phyloP scores from a whole-genome alignment of 2,888 invertebrate species.

The Lissocephala sabroskyi region DNA sequence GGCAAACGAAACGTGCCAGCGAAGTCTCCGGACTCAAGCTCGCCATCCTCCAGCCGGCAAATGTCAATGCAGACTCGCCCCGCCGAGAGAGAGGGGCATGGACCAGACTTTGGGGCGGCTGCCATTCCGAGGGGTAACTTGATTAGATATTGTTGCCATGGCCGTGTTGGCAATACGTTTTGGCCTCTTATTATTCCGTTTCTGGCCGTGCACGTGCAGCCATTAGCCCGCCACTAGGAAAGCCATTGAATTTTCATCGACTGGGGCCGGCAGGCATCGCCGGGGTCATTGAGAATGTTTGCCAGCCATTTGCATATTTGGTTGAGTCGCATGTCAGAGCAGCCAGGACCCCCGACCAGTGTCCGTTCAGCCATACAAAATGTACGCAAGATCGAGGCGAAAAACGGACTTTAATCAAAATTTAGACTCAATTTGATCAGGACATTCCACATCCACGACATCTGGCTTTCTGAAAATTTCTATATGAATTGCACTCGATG shows the following conservation, averaged over 20 bases:
- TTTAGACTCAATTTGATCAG: too few species aligned
- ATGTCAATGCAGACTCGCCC: conserved; percentile 44
- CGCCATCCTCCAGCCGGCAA: too few species aligned
- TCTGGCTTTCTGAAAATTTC: conserved; percentile 40
- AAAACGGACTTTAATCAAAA: too few species aligned
- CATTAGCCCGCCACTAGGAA: conserved; percentile 59
- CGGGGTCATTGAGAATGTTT: conserved; percentile 44
- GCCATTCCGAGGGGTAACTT: conserved; percentile 34
- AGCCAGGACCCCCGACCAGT: too few species aligned
- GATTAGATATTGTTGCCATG: conserved; percentile 53
- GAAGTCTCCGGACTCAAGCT: too few species aligned
- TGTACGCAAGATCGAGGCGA: too few species aligned
- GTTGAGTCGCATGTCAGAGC: conserved; percentile 41
- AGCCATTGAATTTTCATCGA: conserved; percentile 59
- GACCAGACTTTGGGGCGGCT: background rate
- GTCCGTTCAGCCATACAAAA: too few species aligned
- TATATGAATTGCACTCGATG: conserved; percentile 64
- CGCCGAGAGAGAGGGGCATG: background rate
- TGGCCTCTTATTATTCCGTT: too few species aligned
- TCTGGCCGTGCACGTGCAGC: conserved; percentile 31
- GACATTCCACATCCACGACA: too few species aligned
- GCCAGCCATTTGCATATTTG: conserved; percentile 57
- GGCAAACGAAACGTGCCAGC: conserved; percentile 49
- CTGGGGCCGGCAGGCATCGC: conserved; percentile 17
- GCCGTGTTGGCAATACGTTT: conserved; percentile 3